Percentiles rank a stretch among this genome's conserved stretches.
These are phyloP conservation scores for Lepidurus couesii DNA, from an alignment of 1,140 invertebrate species.

Conservation along the genomic window DNA sequence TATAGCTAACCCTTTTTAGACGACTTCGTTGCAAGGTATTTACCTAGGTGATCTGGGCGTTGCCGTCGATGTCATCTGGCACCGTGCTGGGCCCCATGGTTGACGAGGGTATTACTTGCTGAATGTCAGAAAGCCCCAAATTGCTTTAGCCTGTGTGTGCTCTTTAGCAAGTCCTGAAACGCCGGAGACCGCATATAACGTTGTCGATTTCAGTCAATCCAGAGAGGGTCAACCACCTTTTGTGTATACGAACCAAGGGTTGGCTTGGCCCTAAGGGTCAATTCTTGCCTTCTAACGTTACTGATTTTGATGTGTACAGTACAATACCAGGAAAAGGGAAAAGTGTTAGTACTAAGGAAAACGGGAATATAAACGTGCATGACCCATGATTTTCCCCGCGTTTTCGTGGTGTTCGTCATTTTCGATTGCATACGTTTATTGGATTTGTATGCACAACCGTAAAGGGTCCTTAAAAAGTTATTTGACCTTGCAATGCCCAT, in stretches of 20 bases:
- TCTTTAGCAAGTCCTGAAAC: background rate
- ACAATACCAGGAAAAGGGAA: background rate
- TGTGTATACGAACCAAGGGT: background rate
- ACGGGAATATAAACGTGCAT: background rate
- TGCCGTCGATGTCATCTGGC: background rate
- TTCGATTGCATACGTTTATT: too few species aligned
- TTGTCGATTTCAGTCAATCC: background rate
- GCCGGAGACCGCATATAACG: background rate
- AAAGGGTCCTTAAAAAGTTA: too few species aligned
- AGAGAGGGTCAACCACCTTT: background rate
- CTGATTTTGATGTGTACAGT: background rate
- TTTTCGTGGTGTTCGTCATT: background rate
- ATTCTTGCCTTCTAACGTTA: background rate
- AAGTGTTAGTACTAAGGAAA: background rate
- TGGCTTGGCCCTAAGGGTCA: background rate
- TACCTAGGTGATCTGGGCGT: background rate
- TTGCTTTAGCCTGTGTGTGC: background rate
- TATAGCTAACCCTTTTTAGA: background rate
- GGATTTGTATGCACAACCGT: too few species aligned
- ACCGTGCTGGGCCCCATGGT: background rate
- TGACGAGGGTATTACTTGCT: background rate
- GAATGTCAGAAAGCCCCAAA: background rate
- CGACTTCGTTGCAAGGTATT: background rate
- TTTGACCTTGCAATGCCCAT: too few species aligned
- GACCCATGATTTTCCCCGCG: background rate